These are phyloP conservation scores for Andrena flavipes DNA, from an alignment of 2,888 invertebrate genomes.

Conservation along the genomic window DNA sequence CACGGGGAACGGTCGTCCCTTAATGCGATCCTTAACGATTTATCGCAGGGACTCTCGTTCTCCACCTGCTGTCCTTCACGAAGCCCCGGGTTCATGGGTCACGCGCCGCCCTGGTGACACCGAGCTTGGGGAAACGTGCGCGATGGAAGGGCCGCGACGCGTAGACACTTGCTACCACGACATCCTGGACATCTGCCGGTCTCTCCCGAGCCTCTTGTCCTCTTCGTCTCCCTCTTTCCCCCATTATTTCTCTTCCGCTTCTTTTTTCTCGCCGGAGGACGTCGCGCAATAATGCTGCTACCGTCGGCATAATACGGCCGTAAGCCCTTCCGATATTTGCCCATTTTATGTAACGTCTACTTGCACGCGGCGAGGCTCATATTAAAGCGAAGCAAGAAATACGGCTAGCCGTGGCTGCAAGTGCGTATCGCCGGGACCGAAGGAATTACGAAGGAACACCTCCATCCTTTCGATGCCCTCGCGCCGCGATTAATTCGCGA, in stretches of 20 bases:
- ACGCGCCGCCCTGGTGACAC: slow-evolving; percentile 18
- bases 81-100: slow-evolving; percentile 27
- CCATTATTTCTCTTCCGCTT: slow-evolving; percentile 18
- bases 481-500: background rate
- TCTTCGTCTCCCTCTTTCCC: slow-evolving; percentile 3
- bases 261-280: slow-evolving; percentile 64
- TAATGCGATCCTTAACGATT: slow-evolving; percentile 41
- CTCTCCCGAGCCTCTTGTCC: slow-evolving; percentile 56
- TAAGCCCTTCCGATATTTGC: slow-evolving; percentile 82
- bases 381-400: slow-evolving; percentile 81
- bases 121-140: slow-evolving; percentile 13
- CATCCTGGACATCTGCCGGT: slow-evolving; percentile 81
- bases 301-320: slow-evolving; percentile 80
- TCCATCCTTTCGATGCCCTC: background rate
- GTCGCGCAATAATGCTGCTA: slow-evolving; percentile 78
- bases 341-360: slow-evolving; percentile 81
- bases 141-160: slow-evolving; percentile 46
- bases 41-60: slow-evolving; percentile 45
- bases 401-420: slow-evolving; percentile 67
- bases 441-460: background rate
- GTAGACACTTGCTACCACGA: slow-evolving; percentile 69
- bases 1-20: slow-evolving; percentile 12
- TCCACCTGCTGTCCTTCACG: slow-evolving; percentile 49
- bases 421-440: slow-evolving; percentile 30
- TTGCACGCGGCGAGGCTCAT: slow-evolving; percentile 74